Conservation (phyloP, 2,888 invertebrate species). For the Oasisia sp. region DNA sequence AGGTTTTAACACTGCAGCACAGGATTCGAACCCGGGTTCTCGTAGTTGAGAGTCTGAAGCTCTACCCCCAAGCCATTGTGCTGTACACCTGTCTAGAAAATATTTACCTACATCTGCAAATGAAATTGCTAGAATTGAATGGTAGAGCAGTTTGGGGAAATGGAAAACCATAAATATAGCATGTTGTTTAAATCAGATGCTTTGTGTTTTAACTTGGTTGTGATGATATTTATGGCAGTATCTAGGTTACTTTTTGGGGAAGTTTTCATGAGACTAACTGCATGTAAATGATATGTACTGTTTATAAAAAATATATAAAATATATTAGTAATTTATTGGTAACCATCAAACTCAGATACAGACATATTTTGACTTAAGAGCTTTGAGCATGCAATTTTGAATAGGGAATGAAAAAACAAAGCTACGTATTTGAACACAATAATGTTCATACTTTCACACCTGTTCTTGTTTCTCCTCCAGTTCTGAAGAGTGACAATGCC, state of each 20-base stretch:
- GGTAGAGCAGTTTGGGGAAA: background rate
- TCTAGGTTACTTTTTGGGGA: background rate
- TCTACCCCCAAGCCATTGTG: background rate
- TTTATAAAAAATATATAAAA: background rate
- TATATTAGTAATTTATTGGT: background rate
- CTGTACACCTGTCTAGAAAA: background rate
- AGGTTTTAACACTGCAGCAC: too few relatives aligned
- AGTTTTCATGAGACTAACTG: background rate
- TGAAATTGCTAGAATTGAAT: background rate
- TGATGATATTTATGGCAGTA: background rate
- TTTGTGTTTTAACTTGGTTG: background rate
- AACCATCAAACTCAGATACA: background rate
- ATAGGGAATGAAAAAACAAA: background rate
- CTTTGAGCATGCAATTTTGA: background rate
- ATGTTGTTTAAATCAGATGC: background rate
- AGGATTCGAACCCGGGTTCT: too few relatives aligned
- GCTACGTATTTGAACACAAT: background rate
- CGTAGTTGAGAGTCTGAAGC: too few relatives aligned
- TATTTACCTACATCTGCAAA: background rate
- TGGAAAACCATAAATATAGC: background rate
- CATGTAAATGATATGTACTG: background rate
- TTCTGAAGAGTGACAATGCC: slow-evolving; percentile 64
- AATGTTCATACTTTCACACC: background rate
- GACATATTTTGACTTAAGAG: background rate
- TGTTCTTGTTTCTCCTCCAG: slow-evolving; percentile 42